Evolutionary conservation across 2,113 vertebrate genomes (phyloP).

Genomic region (Alexandromys fortis): DNA sequence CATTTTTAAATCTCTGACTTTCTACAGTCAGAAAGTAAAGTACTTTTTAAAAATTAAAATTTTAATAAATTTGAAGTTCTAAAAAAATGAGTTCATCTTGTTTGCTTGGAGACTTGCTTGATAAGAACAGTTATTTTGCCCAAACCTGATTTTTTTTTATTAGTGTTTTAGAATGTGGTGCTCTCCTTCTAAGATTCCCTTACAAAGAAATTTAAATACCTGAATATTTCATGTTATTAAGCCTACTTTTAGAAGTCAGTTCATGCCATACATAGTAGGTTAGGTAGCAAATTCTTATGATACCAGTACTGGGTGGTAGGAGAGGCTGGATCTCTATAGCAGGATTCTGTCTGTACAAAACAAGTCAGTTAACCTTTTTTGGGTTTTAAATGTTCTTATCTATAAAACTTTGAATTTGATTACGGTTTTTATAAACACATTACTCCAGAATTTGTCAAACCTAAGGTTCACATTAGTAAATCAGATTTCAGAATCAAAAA

Average conservation of each 20-base stretch:
- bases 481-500: conserved; percentile 54
- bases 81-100: conserved; percentile 50
- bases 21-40: not conserved
- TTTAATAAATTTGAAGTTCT: conserved; percentile 30
- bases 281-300: not conserved
- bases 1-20: conserved; percentile 23
- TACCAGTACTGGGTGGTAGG: not conserved
- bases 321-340: not conserved
- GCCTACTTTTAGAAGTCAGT: not conserved
- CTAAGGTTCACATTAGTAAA: conserved; percentile 21
- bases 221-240: not conserved
- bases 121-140: not conserved
- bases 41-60: not conserved
- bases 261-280: not conserved
- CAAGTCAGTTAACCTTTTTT: conserved; percentile 21
- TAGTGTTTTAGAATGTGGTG: conserved; percentile 33
- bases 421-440: conserved; percentile 7
- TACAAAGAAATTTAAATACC: conserved; percentile 29
- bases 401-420: conserved; percentile 18
- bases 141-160: not conserved
- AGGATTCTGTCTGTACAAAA: not conserved
- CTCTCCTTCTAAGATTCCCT: not conserved
- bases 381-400: conserved; percentile 43
- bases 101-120: conserved; percentile 40
- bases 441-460: conserved; percentile 42